Evolutionary conservation across 30 jellyfish, hydroid and myxozoan genomes (phyloP), one percentile per base, ranked within the genome.

Genomic region (Catostylus mosaicus): DNA sequence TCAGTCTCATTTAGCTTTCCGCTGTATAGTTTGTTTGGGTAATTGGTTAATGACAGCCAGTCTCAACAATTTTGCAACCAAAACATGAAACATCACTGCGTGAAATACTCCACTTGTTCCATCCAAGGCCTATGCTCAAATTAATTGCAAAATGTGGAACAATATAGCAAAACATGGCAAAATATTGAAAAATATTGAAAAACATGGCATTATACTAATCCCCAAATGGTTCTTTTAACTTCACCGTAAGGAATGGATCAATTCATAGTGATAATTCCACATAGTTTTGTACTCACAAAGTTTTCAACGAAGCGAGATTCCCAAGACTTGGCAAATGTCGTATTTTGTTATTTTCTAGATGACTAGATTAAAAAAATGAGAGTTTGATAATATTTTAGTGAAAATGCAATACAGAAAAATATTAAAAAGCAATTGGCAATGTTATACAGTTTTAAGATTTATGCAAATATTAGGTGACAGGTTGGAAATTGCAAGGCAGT

Each of bases 311-410:
- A 7, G 66, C 71, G 5, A 78, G 70, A 33, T 29, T 20, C 37
- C 91, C 89, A 30, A 88, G 75, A 4, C 54, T 35, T 10, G 92
- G 96, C 9, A 79, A 62, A 61, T 80, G 89, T 61, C 59, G 43
- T 60, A 89, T 89, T 30, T 75, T 43, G 77, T 89, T 89, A 59
- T 57, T 45, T 33, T 67, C 64, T 19, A 89, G 80, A 35, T 82
- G 11, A 65, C 96, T 86, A 40, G 14, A 34, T 75, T 16, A 30
- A 14, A 82, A 69, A 30, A 67, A 65, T 23, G 60, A 81, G 18
- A 35, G 7, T 32, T 16, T 27, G 57, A n/a, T 40, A n/a, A 52
- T 34, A 33, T 26, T 14, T 27, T 22, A 8, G 18, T 50, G 22
- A 26, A 32, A 50, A n/a, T 31, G 54, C 14, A 43, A 43, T 43